phyloP scores from a whole-genome alignment of 2,888 invertebrate species.

The Ferrisia virgata region DNA sequence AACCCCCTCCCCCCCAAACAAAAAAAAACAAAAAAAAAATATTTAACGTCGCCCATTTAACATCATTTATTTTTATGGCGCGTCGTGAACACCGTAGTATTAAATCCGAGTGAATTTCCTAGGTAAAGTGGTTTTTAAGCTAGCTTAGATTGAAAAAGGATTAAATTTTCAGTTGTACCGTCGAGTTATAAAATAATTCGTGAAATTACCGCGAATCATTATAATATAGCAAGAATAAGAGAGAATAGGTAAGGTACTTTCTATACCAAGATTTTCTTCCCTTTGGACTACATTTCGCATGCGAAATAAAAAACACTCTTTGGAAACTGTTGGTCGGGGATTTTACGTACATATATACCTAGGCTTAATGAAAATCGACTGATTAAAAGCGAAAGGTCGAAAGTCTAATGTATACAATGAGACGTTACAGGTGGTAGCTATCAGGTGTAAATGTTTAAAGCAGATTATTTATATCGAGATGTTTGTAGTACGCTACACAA shows the following conservation, averaged over 20 bases:
- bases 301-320: background rate
- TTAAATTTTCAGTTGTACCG: slow-evolving; percentile 9
- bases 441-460: background rate
- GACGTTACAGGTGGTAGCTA: slow-evolving; percentile 1
- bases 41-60: background rate
- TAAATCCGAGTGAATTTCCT: background rate
- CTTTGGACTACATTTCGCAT: background rate
- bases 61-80: slow-evolving; percentile 22
- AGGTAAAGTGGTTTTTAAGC: slow-evolving; percentile 10
- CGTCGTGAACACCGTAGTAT: background rate
- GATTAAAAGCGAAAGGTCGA: background rate
- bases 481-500: too few relatives aligned
- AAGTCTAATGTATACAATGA: background rate
- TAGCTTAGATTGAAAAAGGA: slow-evolving; percentile 15
- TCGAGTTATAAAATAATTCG: slow-evolving; percentile 16
- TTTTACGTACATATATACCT: too few relatives aligned
- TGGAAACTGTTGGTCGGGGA: background rate
- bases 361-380: background rate
- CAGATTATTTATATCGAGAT: background rate
- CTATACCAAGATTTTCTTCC: background rate
- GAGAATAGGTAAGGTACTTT: background rate
- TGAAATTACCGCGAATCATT: slow-evolving; percentile 3
- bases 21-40: background rate
- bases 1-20: too few relatives aligned
- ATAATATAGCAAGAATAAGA: too few relatives aligned